Base-by-base conservation (phyloP, 2,113 vertebrate species). In the Caranx ignobilis region DNA sequence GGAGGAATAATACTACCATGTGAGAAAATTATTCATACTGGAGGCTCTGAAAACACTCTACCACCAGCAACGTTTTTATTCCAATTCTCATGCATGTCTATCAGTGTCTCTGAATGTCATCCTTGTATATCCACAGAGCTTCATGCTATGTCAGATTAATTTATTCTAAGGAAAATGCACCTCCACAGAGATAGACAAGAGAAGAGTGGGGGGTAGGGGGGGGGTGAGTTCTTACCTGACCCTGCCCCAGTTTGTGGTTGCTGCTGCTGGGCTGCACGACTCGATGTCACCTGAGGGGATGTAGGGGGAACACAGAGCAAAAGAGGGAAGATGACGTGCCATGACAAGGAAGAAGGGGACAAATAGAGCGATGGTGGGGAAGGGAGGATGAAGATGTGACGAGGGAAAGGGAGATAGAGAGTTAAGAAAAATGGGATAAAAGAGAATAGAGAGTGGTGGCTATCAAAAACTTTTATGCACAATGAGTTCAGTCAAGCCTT, bases 181-280 rank as follows among this genome's bases (percentile, higher is more conserved):
- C 39, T 54, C 12, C 32, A 61, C 3, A 32, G 62, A 15, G 39
- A 64, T 10, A 52, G 19, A 79, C 11, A n/a, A 18, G 16, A 50
- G 11, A 37, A 31, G 21, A 55, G 8, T 1, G 21, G 18, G 7
- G 16, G 63, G n/a, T 39, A 60, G 32, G 11, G 50, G 32, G 41
- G n/a, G 54, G 52, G 70, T 41, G 57, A 61, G n/a, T 26, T 69
- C 85, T 87, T 80, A 93, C 93, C 92, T 91, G 92, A 86, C 78
- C 93, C 92, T 74, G 89, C 73, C 32, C 91, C 91, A 73, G 59
- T 77, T 64, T 94, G 91, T 72, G 89, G 90, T 93, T 74, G 96
- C 81, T 81, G 95, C 91, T 84, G 95, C 91, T 96, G 96, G 87
- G 95, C 95, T 54, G 95, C 95, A 87, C 97, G 96, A 87, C 93